Evolutionary conservation across 2,113 vertebrate genomes (phyloP), one percentile per base, ranked within the genome.

Genomic region (Cyanistes caeruleus): DNA sequence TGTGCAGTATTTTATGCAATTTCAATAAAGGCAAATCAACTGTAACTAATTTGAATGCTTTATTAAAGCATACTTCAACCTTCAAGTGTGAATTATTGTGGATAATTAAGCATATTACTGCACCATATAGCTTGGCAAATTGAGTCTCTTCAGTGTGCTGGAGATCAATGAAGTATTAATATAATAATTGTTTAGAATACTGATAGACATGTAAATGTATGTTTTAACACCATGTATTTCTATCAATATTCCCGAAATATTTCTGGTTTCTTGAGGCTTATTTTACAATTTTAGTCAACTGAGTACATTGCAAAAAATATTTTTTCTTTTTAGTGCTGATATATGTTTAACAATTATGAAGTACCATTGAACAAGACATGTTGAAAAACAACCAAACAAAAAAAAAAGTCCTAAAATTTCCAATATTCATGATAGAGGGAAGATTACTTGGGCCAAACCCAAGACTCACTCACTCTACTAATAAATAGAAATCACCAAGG

Each of bases 31-130:
- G 39, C 76, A 84, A 93, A 97, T 92, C 87, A 87, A 90, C 89
- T 89, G 88, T 96, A 92, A 92, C 89, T 56, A 95, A 90, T 96
- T 93, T 87, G 83, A 87, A 87, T 96, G 37, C 85, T 90, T 95
- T 95, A 92, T 91, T 95, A 93, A 95, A 90, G 89, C 81, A 33
- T 92, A 72, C 51, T 84, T 96, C 92, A 95, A 70, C 78, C 77
- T 97, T 95, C 89, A 80, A 94, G 65, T 62, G 37, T 89, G 95
- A 95, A 94, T 92, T 94, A 90, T 59, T 87, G 68, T 79, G 46
- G 44, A 93, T 93, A 95, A 97, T 96, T 96, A 96, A 85, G 53
- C 44, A n/a, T 82, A 70, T 73, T 94, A 82, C 84, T 86, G 56
- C 82, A 94, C 65, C 64, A 69, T 72, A 87, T 70, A 87, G 67